Base-by-base conservation (phyloP, 2,113 vertebrate species). In the Melanocharis versteri region DNA sequence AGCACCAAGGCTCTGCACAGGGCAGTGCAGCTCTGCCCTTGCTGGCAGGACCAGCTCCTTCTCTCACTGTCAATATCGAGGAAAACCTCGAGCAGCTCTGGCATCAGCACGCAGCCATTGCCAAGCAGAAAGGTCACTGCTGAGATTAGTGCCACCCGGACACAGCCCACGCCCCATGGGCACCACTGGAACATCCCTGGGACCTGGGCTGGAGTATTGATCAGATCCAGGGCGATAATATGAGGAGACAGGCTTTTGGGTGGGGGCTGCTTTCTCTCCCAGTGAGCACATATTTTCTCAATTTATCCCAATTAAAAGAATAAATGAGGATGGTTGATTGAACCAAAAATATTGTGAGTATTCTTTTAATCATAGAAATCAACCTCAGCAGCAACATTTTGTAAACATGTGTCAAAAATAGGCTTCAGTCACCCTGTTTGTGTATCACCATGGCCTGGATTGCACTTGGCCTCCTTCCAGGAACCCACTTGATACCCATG, bases 401-500 rank as follows among this genome's bases (percentile, higher is more conserved):
- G 48, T 88, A 94, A 91, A 91, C 35, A 57, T 3, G 31, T 26
- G 39, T 84, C 54, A 86, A 94, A 94, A 92, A 75, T 68, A 73
- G 57, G 20, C 72, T 77, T 83, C 60, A 62, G 39, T 78, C 56
- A 73, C 50, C 44, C 15, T 13, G 10, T 58, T 33, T 86, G 15
- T 83, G 28, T 86, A 76, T 68, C 10, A 1, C 72, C 0, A 0
- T 37, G 77, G 40, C 86, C 86, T 54, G 51, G 72, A 65, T 86
- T 94, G 83, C 72, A 48, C 83, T 94, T 92, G 83, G 76, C 10
- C 17, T 19, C 15, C 22, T 37, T 78, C 80, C 93, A 96, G 73
- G 48, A 95, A 48, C 57, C 47, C 72, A 84, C 45, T 78, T 79
- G 81, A 89, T 92, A 84, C 26, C 92, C 85, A 89, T 56, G 76